phyloP scores from a whole-genome alignment of 2,113 vertebrate species.

The Zosterops japonicus region DNA sequence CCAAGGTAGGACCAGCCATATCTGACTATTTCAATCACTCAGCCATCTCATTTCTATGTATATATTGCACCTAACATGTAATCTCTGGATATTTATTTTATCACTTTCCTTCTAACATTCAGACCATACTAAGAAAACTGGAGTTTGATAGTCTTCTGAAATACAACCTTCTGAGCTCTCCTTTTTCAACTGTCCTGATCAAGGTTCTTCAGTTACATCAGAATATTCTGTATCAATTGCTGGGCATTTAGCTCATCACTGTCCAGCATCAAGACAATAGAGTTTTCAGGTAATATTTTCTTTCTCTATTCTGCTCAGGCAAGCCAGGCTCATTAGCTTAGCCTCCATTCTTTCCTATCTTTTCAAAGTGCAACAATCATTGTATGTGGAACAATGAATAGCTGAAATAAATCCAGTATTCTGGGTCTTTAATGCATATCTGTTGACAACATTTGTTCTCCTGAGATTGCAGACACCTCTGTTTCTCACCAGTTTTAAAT shows the following conservation, averaged over 20 bases:
- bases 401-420: not conserved
- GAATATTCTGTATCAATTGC: not conserved
- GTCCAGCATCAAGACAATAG: not conserved
- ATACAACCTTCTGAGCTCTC: not conserved
- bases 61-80: not conserved
- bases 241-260: not conserved
- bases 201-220: not conserved
- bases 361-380: not conserved
- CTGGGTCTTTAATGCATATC: not conserved
- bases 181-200: not conserved
- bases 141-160: not conserved
- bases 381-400: not conserved
- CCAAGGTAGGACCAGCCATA: not conserved
- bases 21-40: not conserved
- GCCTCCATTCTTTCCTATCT: not conserved
- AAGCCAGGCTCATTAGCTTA: not conserved
- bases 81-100: not conserved
- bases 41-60: not conserved
- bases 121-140: not conserved
- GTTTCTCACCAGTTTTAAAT: constrained; percentile 10
- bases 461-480: not conserved
- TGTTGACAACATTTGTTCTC: constrained; percentile 12
- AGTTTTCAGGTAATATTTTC: not conserved
- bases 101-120: not conserved
- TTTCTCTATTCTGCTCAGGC: not conserved